Evolutionary conservation across 2,797 vertebrate species (phyloP).

Genomic region (Melanotaenia trifasciata): DNA sequence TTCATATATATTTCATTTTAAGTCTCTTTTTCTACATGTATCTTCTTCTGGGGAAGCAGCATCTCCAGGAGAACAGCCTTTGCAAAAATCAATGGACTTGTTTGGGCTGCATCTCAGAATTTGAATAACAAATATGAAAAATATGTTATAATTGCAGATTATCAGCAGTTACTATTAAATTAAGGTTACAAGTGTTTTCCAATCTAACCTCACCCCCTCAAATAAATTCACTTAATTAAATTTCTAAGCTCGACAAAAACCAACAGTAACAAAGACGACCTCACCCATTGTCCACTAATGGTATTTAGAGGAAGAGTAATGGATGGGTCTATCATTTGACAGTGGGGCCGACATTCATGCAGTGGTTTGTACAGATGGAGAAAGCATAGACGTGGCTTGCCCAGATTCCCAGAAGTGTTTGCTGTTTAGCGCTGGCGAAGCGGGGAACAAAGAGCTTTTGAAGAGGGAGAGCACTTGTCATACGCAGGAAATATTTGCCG

Average conservation of each 20-base stretch:
- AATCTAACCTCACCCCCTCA: conserved; percentile 87
- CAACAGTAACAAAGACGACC: conserved; percentile 92
- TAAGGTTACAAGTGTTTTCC: conserved; percentile 89
- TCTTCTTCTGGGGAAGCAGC: conserved; percentile 17
- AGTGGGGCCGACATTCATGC: conserved; percentile 90
- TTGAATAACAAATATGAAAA: conserved; percentile 65
- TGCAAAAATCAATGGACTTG: conserved; percentile 41
- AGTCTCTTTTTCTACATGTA: background rate
- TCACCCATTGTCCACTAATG: conserved; percentile 91
- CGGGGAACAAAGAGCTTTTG: conserved; percentile 91
- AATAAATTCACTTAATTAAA: conserved; percentile 97
- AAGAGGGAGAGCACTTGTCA: conserved; percentile 94
- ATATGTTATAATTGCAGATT: conserved; percentile 48
- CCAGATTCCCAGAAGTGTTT: conserved; percentile 95
- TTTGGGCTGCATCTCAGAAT: conserved; percentile 20
- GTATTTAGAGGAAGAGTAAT: conserved; percentile 95
- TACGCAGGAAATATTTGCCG: conserved; percentile 88
- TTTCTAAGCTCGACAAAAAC: conserved; percentile 91
- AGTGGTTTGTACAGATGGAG: conserved; percentile 85
- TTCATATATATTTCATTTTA: background rate
- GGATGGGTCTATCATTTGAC: conserved; percentile 93
- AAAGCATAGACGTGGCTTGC: conserved; percentile 84
- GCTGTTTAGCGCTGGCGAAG: conserved; percentile 92
- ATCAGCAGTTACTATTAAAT: conserved; percentile 65
- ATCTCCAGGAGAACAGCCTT: background rate